These are phyloP conservation scores for Fragum sueziense DNA, from an alignment of 2,888 invertebrate species.

Conservation along the genomic window DNA sequence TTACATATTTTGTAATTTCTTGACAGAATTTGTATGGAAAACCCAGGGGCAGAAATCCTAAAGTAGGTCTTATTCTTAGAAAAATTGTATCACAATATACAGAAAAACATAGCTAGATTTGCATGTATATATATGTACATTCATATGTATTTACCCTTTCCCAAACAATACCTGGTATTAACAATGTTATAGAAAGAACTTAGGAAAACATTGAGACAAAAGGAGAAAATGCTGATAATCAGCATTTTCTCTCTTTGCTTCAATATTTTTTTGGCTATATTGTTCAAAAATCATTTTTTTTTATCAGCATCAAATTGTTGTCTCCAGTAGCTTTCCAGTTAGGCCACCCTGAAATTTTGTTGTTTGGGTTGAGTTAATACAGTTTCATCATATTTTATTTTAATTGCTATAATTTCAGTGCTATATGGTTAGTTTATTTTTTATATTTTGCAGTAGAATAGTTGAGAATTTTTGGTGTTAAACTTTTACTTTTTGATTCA, in stretches of 20 bases:
- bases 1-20: not conserved
- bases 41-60: conserved; percentile 39
- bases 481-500: too few relatives aligned
- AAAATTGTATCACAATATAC: conserved; percentile 8
- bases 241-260: too few relatives aligned
- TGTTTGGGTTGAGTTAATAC: too few relatives aligned
- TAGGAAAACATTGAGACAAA: too few relatives aligned
- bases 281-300: too few relatives aligned
- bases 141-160: not conserved
- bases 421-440: conserved; percentile 11
- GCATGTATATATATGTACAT: conserved; percentile 17
- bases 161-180: too few relatives aligned
- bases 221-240: too few relatives aligned
- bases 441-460: not conserved
- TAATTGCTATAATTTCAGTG: conserved; percentile 15
- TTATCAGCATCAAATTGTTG: too few relatives aligned
- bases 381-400: not conserved
- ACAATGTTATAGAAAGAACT: too few relatives aligned
- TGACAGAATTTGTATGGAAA: conserved; percentile 57
- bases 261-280: too few relatives aligned
- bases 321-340: too few relatives aligned
- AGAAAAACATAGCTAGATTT: conserved; percentile 10
- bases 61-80: conserved; percentile 47
- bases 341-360: too few relatives aligned
- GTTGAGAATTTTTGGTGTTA: not conserved